phyloP scores from a whole-genome alignment of 2,888 invertebrate species.

The Euspilapteryx auroguttella region DNA sequence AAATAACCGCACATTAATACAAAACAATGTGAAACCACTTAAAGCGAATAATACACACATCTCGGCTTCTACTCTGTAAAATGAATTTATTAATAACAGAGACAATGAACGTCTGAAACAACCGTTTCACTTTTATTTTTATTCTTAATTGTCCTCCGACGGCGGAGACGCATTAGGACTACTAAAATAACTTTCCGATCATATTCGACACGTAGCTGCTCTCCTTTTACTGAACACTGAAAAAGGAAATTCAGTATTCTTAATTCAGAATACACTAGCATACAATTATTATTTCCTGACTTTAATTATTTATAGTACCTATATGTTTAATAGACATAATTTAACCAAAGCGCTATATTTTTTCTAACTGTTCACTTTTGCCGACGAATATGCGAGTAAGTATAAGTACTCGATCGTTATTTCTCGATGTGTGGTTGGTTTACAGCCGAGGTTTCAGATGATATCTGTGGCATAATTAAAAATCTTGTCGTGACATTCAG shows the following conservation, averaged over 20 bases:
- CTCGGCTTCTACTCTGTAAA: slow-evolving; percentile 57
- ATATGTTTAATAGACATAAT: too few relatives aligned
- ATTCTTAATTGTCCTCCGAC: slow-evolving; percentile 60
- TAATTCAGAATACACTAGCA: too few relatives aligned
- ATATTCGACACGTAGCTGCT: too few relatives aligned
- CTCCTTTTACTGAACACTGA: too few relatives aligned
- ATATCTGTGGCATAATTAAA: slow-evolving; percentile 59
- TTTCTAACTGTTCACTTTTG: too few relatives aligned
- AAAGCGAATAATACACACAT: slow-evolving; percentile 62
- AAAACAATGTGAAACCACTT: slow-evolving; percentile 63
- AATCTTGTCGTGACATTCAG: slow-evolving; percentile 62
- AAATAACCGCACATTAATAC: slow-evolving; percentile 61
- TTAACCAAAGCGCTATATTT: too few relatives aligned
- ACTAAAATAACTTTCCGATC: slow-evolving; percentile 55
- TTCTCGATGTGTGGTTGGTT: slow-evolving; percentile 42
- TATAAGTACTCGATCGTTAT: slow-evolving; percentile 57
- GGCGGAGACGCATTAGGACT: slow-evolving; percentile 55
- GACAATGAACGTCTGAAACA: slow-evolving; percentile 62
- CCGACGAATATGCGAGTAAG: too few relatives aligned
- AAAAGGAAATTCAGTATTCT: too few relatives aligned
- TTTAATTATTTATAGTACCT: too few relatives aligned
- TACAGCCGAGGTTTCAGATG: slow-evolving; percentile 48
- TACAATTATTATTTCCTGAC: too few relatives aligned
- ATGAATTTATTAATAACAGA: slow-evolving; percentile 62
- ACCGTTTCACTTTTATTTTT: slow-evolving; percentile 56